Percentiles rank a stretch among this genome's conserved stretches.
Evolutionary conservation across 2,888 invertebrate species (phyloP).

Genomic region (Psococerastis gibbosa): DNA sequence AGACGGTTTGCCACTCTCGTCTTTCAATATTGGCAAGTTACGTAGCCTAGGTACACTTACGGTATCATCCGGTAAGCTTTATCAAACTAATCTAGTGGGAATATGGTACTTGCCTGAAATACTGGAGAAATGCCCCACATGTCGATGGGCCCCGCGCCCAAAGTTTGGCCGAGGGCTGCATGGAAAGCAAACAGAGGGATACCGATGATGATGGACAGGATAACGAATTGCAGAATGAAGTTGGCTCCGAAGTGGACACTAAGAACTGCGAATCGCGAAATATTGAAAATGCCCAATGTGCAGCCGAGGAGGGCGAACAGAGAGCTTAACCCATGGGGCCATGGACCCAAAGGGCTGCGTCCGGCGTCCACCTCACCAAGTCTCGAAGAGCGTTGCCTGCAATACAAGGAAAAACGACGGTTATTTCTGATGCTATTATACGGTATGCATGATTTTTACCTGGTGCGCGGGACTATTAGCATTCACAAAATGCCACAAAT

Average conservation of each 20-base stretch:
- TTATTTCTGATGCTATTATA: too few relatives aligned
- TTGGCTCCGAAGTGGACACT: conserved; percentile 75
- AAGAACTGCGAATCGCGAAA: conserved; percentile 69
- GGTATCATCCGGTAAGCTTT: too few relatives aligned
- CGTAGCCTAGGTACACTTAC: too few relatives aligned
- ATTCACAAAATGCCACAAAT: not conserved
- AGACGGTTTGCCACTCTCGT: too few relatives aligned
- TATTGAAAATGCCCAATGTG: conserved; percentile 73
- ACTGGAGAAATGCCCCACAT: conserved; percentile 90
- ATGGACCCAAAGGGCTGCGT: conserved; percentile 34
- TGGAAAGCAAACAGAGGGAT: conserved; percentile 72
- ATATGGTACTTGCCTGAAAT: conserved; percentile 37
- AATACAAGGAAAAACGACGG: too few relatives aligned
- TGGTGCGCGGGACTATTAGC: not conserved
- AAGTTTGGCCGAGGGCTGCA: conserved; percentile 65
- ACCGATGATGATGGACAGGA: conserved; percentile 61
- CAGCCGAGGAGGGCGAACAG: conserved; percentile 67
- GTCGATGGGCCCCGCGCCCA: conserved; percentile 68
- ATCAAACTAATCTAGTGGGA: too few relatives aligned
- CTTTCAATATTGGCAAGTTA: too few relatives aligned
- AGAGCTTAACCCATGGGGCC: conserved; percentile 56
- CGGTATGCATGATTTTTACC: conserved; percentile 21
- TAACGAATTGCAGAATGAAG: conserved; percentile 73
- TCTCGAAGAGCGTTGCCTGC: not conserved
- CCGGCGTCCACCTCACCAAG: conserved; percentile 20